These are phyloP conservation scores for Myioborus melanocephalus DNA, from an alignment of 2,797 vertebrate genomes.

Conservation along the genomic window DNA sequence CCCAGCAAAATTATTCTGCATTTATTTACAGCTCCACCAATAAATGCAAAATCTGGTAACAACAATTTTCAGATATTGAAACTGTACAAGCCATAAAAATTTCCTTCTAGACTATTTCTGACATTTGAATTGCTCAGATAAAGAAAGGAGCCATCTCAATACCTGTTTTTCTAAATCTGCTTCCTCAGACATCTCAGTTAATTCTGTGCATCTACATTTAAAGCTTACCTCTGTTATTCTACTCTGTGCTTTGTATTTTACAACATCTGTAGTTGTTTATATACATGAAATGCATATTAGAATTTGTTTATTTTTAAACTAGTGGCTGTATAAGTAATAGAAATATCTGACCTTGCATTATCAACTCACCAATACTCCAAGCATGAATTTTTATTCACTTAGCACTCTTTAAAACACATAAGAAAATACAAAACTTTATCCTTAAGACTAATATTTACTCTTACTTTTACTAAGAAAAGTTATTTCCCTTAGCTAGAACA, in stretches of 20 bases:
- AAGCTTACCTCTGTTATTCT: neutral
- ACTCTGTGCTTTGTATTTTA: neutral
- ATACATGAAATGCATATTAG: neutral
- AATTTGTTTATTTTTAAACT: neutral
- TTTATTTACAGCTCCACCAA: neutral
- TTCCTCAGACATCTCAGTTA: neutral
- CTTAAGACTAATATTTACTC: slow-evolving; percentile 2
- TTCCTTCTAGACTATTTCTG: neutral
- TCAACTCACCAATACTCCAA: neutral
- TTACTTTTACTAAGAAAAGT: neutral
- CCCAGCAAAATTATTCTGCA: neutral
- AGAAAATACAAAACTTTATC: slow-evolving; percentile 23
- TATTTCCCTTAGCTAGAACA: slow-evolving; percentile 47
- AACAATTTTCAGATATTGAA: neutral
- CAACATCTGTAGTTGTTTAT: neutral
- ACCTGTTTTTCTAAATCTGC: neutral
- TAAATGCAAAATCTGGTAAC: neutral
- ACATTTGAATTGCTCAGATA: neutral
- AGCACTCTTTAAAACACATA: neutral
- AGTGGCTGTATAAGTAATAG: neutral
- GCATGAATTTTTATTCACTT: slow-evolving; percentile 23
- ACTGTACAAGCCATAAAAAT: neutral
- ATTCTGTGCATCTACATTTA: neutral
- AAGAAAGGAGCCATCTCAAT: neutral
- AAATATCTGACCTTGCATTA: neutral